Percentiles rank a stretch among this genome's conserved stretches.
Evolutionary conservation across 2,113 vertebrate species (phyloP).

Genomic region (Myrmecophaga tridactyla): DNA sequence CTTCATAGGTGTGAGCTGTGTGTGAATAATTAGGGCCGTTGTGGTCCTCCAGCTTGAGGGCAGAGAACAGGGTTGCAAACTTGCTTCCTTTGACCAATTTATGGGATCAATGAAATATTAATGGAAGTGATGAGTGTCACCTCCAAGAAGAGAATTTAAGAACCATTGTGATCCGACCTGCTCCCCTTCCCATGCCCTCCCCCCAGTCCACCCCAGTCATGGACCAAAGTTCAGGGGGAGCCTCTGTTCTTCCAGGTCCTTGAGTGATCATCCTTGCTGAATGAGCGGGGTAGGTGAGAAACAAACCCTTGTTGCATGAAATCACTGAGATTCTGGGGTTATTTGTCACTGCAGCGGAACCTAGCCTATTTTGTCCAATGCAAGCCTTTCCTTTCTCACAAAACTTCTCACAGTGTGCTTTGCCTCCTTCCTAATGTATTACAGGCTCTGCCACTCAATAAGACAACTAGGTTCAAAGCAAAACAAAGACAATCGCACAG

Average conservation of each 20-base stretch:
- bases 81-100: neutral
- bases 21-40: neutral
- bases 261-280: neutral
- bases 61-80: neutral
- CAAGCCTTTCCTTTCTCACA: neutral
- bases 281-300: neutral
- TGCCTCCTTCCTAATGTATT: neutral
- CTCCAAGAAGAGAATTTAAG: neutral
- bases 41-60: no score
- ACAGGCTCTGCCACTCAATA: neutral
- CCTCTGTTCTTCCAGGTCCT: no score
- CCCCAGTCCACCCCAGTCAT: neutral
- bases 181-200: neutral
- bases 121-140: neutral
- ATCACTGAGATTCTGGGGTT: neutral
- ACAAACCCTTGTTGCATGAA: neutral
- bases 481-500: neutral
- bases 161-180: neutral
- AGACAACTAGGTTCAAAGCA: constrained; percentile 7
- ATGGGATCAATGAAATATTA: neutral
- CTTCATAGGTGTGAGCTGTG: no score
- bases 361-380: neutral
- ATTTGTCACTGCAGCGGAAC: neutral
- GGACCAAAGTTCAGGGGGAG: neutral
- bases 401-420: neutral